Conservation (phyloP, 2,888 invertebrate species). For the Andrena bicolor region DNA sequence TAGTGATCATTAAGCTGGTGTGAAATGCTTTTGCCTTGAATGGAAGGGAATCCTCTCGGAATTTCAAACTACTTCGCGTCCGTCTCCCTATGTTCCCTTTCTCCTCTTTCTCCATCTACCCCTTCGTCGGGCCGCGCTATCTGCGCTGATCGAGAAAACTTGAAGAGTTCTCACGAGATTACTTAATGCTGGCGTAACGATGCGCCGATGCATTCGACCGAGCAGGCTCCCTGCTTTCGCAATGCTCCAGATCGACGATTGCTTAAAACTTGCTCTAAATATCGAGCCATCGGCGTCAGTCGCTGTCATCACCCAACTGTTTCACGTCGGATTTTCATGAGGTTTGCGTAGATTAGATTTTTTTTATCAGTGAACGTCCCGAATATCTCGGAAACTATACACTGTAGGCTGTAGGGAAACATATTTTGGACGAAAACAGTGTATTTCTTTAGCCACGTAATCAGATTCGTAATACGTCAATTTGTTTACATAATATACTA, state of each 20-base stretch:
- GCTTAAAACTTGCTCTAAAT: constrained; percentile 51
- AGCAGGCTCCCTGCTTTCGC: constrained; percentile 33
- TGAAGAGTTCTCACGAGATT: constrained; percentile 55
- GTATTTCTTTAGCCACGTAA: too few relatives aligned
- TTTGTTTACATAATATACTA: too few relatives aligned
- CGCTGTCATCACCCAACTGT: too few relatives aligned
- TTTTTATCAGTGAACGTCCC: too few relatives aligned
- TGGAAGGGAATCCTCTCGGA: background rate
- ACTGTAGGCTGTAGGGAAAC: too few relatives aligned
- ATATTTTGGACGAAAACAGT: too few relatives aligned
- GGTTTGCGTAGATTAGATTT: too few relatives aligned
- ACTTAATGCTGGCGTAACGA: constrained; percentile 54
- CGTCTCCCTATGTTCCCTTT: background rate
- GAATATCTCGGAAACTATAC: too few relatives aligned
- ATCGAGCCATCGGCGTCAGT: constrained; percentile 29
- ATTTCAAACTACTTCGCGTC: constrained; percentile 18
- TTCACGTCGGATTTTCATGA: too few relatives aligned
- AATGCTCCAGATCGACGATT: constrained; percentile 36
- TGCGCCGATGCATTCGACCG: constrained; percentile 33
- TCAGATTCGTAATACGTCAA: too few relatives aligned
- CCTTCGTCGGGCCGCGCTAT: background rate
- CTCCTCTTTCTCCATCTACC: background rate
- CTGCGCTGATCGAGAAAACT: constrained; percentile 21
- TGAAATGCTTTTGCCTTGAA: constrained; percentile 36
- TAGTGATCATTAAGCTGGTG: constrained; percentile 17